Conservation (phyloP, 1,140 invertebrate species). For the Conus betulinus region DNA sequence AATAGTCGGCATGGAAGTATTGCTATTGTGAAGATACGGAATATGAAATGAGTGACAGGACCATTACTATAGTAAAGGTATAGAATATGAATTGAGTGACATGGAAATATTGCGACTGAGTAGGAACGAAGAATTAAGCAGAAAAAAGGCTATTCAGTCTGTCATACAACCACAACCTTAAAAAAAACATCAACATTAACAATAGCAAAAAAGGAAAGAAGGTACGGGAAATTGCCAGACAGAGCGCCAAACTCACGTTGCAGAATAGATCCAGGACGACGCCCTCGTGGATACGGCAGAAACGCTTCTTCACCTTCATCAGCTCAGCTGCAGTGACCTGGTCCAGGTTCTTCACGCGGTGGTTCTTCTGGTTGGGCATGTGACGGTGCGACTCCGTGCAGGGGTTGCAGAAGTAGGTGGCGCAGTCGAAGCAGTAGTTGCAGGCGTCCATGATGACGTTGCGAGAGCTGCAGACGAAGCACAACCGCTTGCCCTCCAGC, state of each 20-base stretch:
- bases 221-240: neutral
- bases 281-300: conserved; percentile 18
- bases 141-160: too few species aligned
- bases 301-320: conserved; percentile 16
- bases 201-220: too few species aligned
- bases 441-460: conserved; percentile 5
- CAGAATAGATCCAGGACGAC: conserved; percentile 30
- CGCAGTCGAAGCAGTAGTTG: conserved; percentile 36
- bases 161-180: too few species aligned
- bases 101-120: too few species aligned
- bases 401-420: conserved; percentile 36
- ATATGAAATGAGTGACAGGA: too few species aligned
- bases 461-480: neutral
- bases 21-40: too few species aligned
- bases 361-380: conserved; percentile 36
- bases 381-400: conserved; percentile 33
- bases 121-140: too few species aligned
- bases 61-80: too few species aligned
- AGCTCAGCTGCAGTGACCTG: conserved; percentile 18
- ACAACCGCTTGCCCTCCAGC: conserved; percentile 26
- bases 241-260: neutral
- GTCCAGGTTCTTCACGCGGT: conserved; percentile 1
- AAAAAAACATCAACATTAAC: too few species aligned
- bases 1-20: too few species aligned
- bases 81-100: too few species aligned